Evolutionary conservation across 1,140 invertebrate genomes (phyloP).

Genomic region (Anadara kagoshimensis): DNA sequence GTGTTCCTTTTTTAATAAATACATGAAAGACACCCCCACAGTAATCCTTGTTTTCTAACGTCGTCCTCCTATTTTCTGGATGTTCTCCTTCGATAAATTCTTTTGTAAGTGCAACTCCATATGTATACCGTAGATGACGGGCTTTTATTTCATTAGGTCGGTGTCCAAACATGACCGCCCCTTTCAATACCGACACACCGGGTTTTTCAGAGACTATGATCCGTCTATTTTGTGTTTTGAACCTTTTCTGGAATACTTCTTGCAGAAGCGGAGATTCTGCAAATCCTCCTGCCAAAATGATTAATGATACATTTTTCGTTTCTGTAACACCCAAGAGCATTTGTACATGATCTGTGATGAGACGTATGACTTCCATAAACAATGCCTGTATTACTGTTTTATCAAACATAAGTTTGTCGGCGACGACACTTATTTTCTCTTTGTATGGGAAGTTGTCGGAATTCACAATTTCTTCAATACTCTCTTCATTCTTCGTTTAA

Average conservation of each 20-base stretch:
- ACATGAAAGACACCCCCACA: not conserved
- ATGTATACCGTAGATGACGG: conserved; percentile 9
- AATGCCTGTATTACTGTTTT: conserved; percentile 12
- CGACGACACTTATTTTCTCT: not conserved
- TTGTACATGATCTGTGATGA: conserved; percentile 10
- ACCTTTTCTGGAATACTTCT: not conserved
- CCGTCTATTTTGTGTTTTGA: not conserved
- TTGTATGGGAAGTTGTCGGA: not conserved
- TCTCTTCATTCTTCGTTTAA: not conserved
- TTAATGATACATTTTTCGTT: not conserved
- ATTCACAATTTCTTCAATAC: not conserved
- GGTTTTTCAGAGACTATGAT: conserved; percentile 17
- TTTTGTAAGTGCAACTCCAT: conserved; percentile 1
- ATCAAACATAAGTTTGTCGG: conserved; percentile 27
- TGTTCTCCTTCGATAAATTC: not conserved
- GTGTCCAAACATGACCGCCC: conserved; percentile 37
- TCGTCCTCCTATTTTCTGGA: not conserved
- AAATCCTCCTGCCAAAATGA: conserved; percentile 31
- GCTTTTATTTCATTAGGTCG: conserved; percentile 13
- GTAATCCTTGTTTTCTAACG: too few species aligned
- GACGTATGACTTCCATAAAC: conserved; percentile 11
- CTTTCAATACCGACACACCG: conserved; percentile 25
- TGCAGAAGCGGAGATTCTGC: conserved; percentile 23
- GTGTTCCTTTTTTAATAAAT: not conserved
- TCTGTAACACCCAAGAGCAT: not conserved